Evolutionary conservation across 2,797 vertebrate species (phyloP).

Genomic region (Sebastes minor): DNA sequence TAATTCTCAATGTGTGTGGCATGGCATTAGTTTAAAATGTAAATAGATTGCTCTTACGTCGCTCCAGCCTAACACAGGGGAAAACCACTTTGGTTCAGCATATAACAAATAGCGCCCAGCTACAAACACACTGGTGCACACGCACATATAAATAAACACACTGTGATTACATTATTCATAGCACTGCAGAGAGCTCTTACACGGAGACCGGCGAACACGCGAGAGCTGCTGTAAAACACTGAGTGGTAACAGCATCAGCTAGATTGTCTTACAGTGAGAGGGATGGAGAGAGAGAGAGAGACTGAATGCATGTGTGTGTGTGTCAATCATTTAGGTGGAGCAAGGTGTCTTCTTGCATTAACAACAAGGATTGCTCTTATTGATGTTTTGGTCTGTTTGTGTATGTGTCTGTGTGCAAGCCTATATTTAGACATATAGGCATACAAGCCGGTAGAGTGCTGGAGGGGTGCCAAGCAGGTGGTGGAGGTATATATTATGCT

Average conservation of each 20-base stretch:
- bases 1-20: neutral
- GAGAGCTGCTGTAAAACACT: constrained; percentile 58
- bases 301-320: neutral
- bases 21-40: constrained; percentile 32
- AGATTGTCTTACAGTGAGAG: constrained; percentile 48
- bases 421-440: constrained; percentile 24
- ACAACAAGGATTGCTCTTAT: constrained; percentile 24
- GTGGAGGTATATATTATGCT: neutral
- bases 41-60: constrained; percentile 42
- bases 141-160: constrained; percentile 22
- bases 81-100: constrained; percentile 24
- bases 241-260: constrained; percentile 51
- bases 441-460: neutral
- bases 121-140: constrained; percentile 1
- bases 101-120: constrained; percentile 40
- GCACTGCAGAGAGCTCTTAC: constrained; percentile 62
- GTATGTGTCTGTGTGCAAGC: neutral
- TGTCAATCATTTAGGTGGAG: constrained; percentile 33
- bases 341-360: constrained; percentile 17
- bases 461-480: neutral
- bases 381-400: constrained; percentile 3
- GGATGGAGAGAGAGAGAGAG: constrained; percentile 5
- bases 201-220: constrained; percentile 47
- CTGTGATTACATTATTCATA: constrained; percentile 70
- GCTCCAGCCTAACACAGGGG: constrained; percentile 3